phyloP scores from a whole-genome alignment of 2,888 invertebrate genomes.

The Aspidiotus rigidus region DNA sequence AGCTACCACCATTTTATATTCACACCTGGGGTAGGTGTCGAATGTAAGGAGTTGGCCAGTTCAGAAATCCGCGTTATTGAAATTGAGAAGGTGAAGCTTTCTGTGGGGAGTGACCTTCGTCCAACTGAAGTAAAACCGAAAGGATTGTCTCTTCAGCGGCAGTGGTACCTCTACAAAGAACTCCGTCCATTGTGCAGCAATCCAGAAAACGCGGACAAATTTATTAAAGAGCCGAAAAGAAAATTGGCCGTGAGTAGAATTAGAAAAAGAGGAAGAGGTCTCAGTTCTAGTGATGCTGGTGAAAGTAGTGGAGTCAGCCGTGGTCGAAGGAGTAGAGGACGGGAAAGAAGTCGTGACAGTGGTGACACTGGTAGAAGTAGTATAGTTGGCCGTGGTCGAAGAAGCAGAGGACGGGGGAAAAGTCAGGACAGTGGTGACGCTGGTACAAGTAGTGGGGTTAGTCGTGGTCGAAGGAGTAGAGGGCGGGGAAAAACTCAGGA shows the following conservation, averaged over 20 bases:
- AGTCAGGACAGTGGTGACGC: no score
- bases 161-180: conserved; percentile 13
- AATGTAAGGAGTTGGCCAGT: neutral
- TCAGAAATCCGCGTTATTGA: neutral
- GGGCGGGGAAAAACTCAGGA: no score
- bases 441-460: no score
- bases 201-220: conserved; percentile 8
- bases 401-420: no score
- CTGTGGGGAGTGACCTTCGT: neutral
- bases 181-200: neutral
- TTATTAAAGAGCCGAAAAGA: conserved; percentile 3
- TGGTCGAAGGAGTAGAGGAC: no score
- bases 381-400: no score
- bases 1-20: conserved; percentile 2
- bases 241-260: neutral
- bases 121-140: neutral
- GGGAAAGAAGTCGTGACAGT: no score
- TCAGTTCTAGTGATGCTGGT: no score
- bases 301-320: no score
- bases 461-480: no score
- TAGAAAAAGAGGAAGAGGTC: neutral
- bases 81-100: neutral
- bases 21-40: neutral
- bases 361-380: no score
- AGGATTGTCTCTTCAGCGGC: neutral